These are phyloP conservation scores for Calcarius lapponicus DNA, from an alignment of 2,797 vertebrate genomes.

Conservation along the genomic window DNA sequence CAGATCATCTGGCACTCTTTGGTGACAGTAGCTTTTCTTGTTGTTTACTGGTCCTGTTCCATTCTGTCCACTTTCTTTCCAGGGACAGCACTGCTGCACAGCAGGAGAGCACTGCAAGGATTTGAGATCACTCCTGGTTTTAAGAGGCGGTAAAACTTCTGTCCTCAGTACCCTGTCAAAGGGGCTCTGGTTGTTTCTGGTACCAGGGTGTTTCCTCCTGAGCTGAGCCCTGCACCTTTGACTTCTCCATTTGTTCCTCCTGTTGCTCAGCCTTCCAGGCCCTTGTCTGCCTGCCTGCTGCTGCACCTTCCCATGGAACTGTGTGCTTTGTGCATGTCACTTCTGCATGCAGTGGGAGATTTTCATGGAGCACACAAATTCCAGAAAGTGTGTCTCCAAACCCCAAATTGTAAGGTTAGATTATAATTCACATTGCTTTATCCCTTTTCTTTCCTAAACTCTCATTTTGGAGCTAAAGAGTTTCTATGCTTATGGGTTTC, in stretches of 20 bases:
- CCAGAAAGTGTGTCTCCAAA: not conserved
- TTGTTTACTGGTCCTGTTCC: not conserved
- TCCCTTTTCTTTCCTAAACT: not conserved
- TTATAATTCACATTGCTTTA: not conserved
- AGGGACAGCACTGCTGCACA: not conserved
- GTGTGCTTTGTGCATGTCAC: too few species aligned
- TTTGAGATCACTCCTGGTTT: not conserved
- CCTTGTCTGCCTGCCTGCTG: not conserved
- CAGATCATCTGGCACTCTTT: not conserved
- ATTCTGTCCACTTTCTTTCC: not conserved
- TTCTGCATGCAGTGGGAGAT: not conserved
- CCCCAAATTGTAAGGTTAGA: not conserved
- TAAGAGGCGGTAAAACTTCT: not conserved
- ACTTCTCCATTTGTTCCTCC: not conserved
- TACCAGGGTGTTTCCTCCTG: not conserved
- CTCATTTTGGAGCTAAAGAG: not conserved
- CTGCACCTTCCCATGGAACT: not conserved
- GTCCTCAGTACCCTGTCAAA: not conserved
- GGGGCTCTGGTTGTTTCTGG: not conserved
- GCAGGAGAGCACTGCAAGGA: not conserved
- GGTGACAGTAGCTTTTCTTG: not conserved
- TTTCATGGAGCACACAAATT: fast-evolving
- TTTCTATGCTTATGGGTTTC: not conserved
- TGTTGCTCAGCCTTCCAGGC: not conserved
- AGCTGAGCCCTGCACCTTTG: too few species aligned